Evolutionary conservation across 2,113 vertebrate genomes (phyloP), one percentile per base, ranked within the genome.

Genomic region (Myotis brandtii): DNA sequence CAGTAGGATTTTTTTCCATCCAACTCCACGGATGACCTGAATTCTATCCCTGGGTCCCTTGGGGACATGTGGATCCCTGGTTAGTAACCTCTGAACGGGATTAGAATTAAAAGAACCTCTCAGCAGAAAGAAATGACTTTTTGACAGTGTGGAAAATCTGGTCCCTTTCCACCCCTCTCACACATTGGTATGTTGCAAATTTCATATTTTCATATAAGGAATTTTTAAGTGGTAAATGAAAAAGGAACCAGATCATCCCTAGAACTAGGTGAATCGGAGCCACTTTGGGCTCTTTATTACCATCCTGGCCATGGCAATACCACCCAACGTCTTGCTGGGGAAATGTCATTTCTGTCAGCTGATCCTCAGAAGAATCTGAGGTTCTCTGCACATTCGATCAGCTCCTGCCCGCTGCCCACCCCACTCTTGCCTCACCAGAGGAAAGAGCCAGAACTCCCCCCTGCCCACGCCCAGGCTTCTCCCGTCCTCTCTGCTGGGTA

Each of bases 31-130:
- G 64, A 59, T 27, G 32, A 86, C 89, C 80, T 93, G 81, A 95
- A 75, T 95, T 90, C 88, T 89, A 34, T 73, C 73, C 37, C 5
- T 37, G 18, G 40, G 11, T 37, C 59, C 9, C 40, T 70, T 73
- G 34, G 72, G 89, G 30, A 46, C 46, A 66, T 82, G 21, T 88
- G 84, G 25, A 43, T 32, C 30, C 70, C 21, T 8, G 37, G 54
- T 69, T 77, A 73, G 43, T 59, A 80, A 94, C 37, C 89, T 91
- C 23, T 79, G 54, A 92, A 59, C 77, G 37, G 37, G 52, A 86
- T 96, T 92, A 83, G 43, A 80, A 32, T 83, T 64, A 82, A 92
- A 91, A 94, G 62, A 50, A 67, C 21, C 46, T 90, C 85, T 89
- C 40, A 46, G 34, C 46, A 86, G 48, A 93, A 94, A 76, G 59